Evolutionary conservation across 30 jellyfish, hydroid and myxozoan genomes (phyloP).

Genomic region (Haliclystus octoradiatus): DNA sequence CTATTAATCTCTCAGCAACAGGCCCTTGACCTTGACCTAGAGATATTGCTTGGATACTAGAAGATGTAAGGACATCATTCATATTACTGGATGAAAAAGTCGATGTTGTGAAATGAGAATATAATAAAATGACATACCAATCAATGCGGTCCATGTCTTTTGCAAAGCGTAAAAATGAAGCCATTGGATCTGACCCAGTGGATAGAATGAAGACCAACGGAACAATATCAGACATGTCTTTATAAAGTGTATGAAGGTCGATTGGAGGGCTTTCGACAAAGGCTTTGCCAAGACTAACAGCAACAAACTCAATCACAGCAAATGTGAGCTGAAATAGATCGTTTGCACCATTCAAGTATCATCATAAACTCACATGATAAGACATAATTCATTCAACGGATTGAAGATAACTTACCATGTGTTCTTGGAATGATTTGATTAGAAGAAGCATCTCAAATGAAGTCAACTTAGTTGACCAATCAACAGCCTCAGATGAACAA

Average conservation of each 20-base stretch:
- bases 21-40: constrained; percentile 99
- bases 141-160: constrained; percentile 68
- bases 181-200: constrained; percentile 98
- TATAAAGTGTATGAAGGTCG: constrained; percentile 58
- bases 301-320: constrained; percentile 71
- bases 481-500: not conserved
- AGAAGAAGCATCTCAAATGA: constrained; percentile 53
- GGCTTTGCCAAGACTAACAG: constrained; percentile 71
- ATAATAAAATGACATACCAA: too few species aligned
- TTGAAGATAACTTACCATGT: constrained; percentile 38
- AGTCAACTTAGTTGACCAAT: constrained; percentile 10
- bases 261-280: constrained; percentile 91
- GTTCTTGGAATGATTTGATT: constrained; percentile 65
- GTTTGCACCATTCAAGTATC: too few species aligned
- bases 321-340: constrained; percentile 17
- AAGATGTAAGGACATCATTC: too few species aligned
- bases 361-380: too few species aligned
- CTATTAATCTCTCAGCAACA: constrained; percentile 85
- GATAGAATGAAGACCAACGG: constrained; percentile 83
- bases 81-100: too few species aligned
- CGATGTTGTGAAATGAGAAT: too few species aligned
- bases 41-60: constrained; percentile 87
- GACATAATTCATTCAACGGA: too few species aligned
- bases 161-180: constrained; percentile 81
- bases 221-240: constrained; percentile 75